Evolutionary conservation across 2,888 invertebrate genomes (phyloP), one percentile per base, ranked within the genome.

Genomic region (Globia sparganii): DNA sequence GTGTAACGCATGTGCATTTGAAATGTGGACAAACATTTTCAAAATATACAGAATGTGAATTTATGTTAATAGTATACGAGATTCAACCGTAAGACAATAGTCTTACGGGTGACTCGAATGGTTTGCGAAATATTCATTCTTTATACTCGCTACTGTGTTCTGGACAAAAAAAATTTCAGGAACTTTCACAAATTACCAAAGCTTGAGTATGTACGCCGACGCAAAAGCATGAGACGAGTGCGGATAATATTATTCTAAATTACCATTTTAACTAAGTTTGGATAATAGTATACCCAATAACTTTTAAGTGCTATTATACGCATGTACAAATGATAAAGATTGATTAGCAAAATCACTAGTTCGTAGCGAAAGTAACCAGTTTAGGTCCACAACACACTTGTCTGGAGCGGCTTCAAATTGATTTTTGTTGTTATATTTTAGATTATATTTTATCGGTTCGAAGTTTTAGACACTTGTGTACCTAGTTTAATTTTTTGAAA

Each of bases 371-470:
- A 86, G 90, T 90, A 91, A 89, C 86, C 86, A 89, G 86, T 88
- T 91, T 90, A 88, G 91, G 84, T 89, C 90, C 86, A 88, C 85
- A 83, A 86, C 78, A 81, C 78, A 80, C 72, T 92, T 91, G 92
- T 90, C 91, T 87, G 92, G 91, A 90, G 92, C 90, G 92, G 89
- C 91, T 90, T 87, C 82, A 88, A 92, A 92, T 90, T 91, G 88
- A 91, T 91, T 94, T 94, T 94, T 94, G 94, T 96, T 96, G 94
- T 95, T 96, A 94, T 95, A 92, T 95, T 95, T 95, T 95, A 94
- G 94, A 94, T 95, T 94, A 93, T 95, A 95, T 95, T 94, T 94
- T 94, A 94, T 94, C 90, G 93, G 94, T 94, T 94, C 88, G 91
- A 92, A 92, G 90, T 93, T 94, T 93, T 94, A 91, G 93, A 94